Base-by-base conservation (phyloP, 2,113 vertebrate genomes). In the Procavia capensis region DNA sequence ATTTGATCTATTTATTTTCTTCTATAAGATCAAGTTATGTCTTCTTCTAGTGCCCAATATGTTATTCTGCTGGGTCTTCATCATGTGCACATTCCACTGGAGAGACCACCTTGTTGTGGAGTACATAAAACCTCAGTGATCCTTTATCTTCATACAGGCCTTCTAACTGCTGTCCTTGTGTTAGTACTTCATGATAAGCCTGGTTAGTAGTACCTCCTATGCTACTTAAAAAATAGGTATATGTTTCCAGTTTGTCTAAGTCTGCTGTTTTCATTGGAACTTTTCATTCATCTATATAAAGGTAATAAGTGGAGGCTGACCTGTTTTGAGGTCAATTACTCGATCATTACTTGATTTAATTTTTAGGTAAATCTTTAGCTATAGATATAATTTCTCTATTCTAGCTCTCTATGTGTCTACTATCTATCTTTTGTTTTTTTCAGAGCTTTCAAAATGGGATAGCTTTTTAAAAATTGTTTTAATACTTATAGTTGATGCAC, bases 241-340 rank as follows among this genome's bases (percentile, higher is more conserved):
- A 17, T 43, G 9, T 64, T 47, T 78, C 6, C 17, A 39, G 24
- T 27, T 27, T 31, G 5, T 68, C 45, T 43, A 61, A 63, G 5
- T 76, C 9, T 45, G 34, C 2, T 9, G 14, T 79, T 91, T 64
- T 70, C 27, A 41, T 47, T 29, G 22, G 13, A 86, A 5, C 5
- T 86, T 92, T 43, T n/a, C 43, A 74, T 90, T 88, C 39, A 80
- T n/a, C 36, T 63, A 39, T 82, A 29, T 45, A 78, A 61, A 27
- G 34, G 76, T 36, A 79, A 41, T 6, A 45, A 6, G 36, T 34
- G 39, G 8, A 86, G 41, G 13, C 13, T 75, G 47, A 63, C 3
- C 6, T n/a, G 16, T 39, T 81, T 88, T 88, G n/a, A n/a, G n/a
- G 10, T 86, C 34, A 85, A 17, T 29, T 83, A 54, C 22, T 63